These are phyloP conservation scores for Brachyptera putata DNA, from an alignment of 2,888 invertebrate species.

Conservation along the genomic window DNA sequence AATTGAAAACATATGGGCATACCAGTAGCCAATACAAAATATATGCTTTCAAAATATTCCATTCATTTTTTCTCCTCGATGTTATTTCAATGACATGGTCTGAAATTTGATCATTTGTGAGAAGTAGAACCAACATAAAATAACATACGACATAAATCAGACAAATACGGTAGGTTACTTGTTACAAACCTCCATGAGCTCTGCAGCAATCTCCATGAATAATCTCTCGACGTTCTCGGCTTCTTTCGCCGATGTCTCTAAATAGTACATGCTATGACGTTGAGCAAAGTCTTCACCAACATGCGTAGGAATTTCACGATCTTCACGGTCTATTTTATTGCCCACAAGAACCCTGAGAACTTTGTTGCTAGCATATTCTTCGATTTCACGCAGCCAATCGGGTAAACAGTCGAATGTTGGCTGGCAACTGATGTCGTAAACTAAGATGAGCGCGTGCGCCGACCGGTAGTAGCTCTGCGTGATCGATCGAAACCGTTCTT, in stretches of 20 bases:
- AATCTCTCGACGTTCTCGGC: conserved; percentile 95
- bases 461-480: conserved; percentile 97
- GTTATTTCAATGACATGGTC: too few relatives aligned
- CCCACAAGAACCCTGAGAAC: conserved; percentile 92
- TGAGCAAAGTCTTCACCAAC: conserved; percentile 96
- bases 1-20: too few relatives aligned
- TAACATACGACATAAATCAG: too few relatives aligned
- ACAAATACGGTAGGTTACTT: too few relatives aligned
- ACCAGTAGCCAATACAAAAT: too few relatives aligned
- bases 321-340: conserved; percentile 96
- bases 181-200: conserved; percentile 85
- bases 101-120: too few relatives aligned
- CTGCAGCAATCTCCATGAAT: conserved; percentile 95
- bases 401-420: conserved; percentile 96
- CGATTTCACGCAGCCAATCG: conserved; percentile 95
- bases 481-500: conserved; percentile 93
- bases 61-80: too few relatives aligned
- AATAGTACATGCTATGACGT: conserved; percentile 93
- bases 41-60: too few relatives aligned
- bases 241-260: conserved; percentile 97
- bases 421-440: conserved; percentile 96
- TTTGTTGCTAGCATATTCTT: conserved; percentile 94
- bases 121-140: too few relatives aligned
- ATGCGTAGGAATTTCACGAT: conserved; percentile 89
- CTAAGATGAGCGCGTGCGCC: conserved; percentile 93